Percentiles rank a stretch among this genome's conserved stretches.
These are phyloP conservation scores for Xanthostigma xanthostigma DNA, from an alignment of 2,888 invertebrate species.

Conservation along the genomic window DNA sequence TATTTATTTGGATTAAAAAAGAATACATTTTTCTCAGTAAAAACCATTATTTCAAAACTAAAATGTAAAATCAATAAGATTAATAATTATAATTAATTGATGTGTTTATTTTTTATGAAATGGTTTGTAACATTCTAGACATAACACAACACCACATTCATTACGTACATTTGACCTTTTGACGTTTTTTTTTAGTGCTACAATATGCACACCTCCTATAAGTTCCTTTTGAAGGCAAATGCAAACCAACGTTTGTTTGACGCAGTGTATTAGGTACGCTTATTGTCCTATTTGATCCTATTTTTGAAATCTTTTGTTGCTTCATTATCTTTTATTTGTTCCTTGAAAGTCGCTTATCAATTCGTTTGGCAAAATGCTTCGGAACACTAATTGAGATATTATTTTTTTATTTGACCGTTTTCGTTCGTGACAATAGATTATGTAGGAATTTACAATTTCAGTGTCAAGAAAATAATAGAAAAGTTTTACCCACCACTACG, in stretches of 20 bases:
- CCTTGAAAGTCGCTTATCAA: background rate
- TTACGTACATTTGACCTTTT: conserved; percentile 9
- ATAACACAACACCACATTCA: conserved; percentile 10
- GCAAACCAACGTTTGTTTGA: conserved; percentile 7
- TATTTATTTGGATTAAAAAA: too few relatives aligned
- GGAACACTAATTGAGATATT: conserved; percentile 4
- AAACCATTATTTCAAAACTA: too few relatives aligned
- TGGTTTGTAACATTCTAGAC: background rate
- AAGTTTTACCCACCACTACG: conserved; percentile 18
- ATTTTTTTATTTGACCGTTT: conserved; percentile 6
- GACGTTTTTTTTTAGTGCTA: conserved; percentile 9
- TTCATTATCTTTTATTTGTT: background rate
- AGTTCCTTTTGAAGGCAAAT: conserved; percentile 8
- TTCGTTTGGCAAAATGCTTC: conserved; percentile 7
- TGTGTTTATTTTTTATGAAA: too few relatives aligned
- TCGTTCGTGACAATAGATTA: conserved; percentile 9
- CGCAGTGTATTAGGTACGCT: conserved; percentile 5
- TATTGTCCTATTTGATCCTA: background rate
- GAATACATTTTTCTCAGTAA: too few relatives aligned
- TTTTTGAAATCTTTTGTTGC: background rate
- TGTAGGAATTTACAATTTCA: conserved; percentile 16
- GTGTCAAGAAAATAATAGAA: conserved; percentile 19
- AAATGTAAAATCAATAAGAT: too few relatives aligned
- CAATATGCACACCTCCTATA: conserved; percentile 10
- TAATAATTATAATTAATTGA: too few relatives aligned